Base-by-base conservation (phyloP, 92 coral and sea anemone species). In the Paragorgia papillata region DNA sequence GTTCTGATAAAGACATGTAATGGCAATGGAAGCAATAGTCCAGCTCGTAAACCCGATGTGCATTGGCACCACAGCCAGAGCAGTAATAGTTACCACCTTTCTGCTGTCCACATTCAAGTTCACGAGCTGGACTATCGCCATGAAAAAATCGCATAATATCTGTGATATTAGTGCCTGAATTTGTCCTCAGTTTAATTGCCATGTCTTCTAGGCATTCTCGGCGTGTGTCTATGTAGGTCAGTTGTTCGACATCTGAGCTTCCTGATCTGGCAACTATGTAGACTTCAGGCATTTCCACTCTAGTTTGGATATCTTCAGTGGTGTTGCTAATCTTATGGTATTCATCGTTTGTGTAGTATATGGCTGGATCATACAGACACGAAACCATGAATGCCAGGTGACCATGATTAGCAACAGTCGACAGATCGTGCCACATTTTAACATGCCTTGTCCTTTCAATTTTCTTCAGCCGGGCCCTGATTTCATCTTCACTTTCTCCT, bases 351-450 rank as follows among this genome's bases (percentile, higher is more conserved):
- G n/a, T n/a, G n/a, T n/a, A n/a, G n/a, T n/a, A n/a, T n/a, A n/a
- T n/a, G n/a, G n/a, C n/a, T n/a, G n/a, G n/a, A n/a, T n/a, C n/a
- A n/a, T n/a, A n/a, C n/a, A n/a, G n/a, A n/a, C n/a, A n/a, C n/a
- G n/a, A n/a, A 8, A 83, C 83, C 78, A 79, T 69, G 63, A 84
- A 78, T 13, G 79, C 77, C 33, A 83, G 46, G 68, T 84, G 75
- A 29, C 88, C 84, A 67, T 80, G 83, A 37, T 83, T 83, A 27
- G 82, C 87, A 9, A 83, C 83, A 3, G 83, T 83, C 27, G 83
- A 84, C 32, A 78, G 80, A 65, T 83, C 83, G 59, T 83, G 87
- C n/a, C n/a, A n/a, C n/a, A n/a, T n/a, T n/a, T n/a, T n/a, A n/a
- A n/a, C n/a, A n/a, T n/a, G n/a, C n/a, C n/a, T n/a, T n/a, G n/a